Evolutionary conservation across 2,888 invertebrate species (phyloP).

Genomic region (Atherix ibis): DNA sequence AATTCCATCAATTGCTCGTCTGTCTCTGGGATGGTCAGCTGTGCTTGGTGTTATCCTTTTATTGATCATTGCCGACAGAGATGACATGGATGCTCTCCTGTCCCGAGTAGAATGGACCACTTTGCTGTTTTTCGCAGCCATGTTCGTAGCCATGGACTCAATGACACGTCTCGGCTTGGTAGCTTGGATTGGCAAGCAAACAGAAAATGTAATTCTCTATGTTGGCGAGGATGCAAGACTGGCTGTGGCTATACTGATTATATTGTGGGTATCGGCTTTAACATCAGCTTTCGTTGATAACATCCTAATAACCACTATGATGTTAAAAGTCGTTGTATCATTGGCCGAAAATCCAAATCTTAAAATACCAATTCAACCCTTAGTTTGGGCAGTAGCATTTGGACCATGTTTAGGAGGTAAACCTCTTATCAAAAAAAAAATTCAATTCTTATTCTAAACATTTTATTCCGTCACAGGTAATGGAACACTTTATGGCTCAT

Average conservation of each 20-base stretch:
- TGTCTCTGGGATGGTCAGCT: conserved; percentile 78
- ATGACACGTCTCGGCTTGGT: conserved; percentile 65
- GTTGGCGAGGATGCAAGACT: conserved; percentile 47
- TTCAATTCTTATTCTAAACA: neutral
- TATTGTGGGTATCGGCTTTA: conserved; percentile 76
- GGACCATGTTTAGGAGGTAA: conserved; percentile 76
- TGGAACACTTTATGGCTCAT: conserved; percentile 79
- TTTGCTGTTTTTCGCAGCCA: conserved; percentile 30
- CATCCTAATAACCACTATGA: conserved; percentile 83
- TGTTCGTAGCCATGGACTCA: conserved; percentile 38
- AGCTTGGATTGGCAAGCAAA: conserved; percentile 59
- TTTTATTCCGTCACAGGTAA: conserved; percentile 43
- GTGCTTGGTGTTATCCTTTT: conserved; percentile 64
- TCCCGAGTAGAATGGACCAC: conserved; percentile 32
- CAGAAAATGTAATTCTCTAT: conserved; percentile 46
- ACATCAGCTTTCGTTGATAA: conserved; percentile 83
- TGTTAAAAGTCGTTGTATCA: conserved; percentile 63
- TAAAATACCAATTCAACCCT: conserved; percentile 57
- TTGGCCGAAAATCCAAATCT: conserved; percentile 51
- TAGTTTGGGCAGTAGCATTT: conserved; percentile 74
- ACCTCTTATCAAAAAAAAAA: neutral
- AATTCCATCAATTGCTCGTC: conserved; percentile 48
- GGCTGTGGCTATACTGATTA: conserved; percentile 58
- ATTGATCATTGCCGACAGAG: conserved; percentile 54
- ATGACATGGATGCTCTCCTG: conserved; percentile 30